A percentile compares a stretch with the other conserved stretches of the same genome.
Evolutionary conservation across 2,797 vertebrate genomes (phyloP).

Genomic region (Cryptoblepharus egeriae): DNA sequence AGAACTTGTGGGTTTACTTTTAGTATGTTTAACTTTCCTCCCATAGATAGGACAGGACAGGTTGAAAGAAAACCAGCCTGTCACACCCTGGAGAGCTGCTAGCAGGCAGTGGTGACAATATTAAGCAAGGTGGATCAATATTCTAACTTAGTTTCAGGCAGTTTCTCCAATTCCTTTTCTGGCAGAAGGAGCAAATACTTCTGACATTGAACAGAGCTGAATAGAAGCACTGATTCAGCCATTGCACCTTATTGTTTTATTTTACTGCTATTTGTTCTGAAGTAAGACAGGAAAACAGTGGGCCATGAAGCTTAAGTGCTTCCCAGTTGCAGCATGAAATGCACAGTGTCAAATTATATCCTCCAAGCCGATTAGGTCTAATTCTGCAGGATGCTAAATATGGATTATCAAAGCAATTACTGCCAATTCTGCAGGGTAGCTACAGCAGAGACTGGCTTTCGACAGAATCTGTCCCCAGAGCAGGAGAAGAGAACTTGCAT

Average conservation of each 20-base stretch:
- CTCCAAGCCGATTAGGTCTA: slow-evolving; percentile 72
- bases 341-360: slow-evolving; percentile 61
- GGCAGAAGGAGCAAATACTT: neutral
- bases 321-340: slow-evolving; percentile 63
- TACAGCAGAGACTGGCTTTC: slow-evolving; percentile 31
- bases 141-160: too few species aligned
- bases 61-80: too few species aligned
- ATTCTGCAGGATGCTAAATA: slow-evolving; percentile 69
- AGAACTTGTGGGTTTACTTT: slow-evolving; percentile 37
- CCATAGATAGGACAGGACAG: slow-evolving; percentile 37
- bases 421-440: slow-evolving; percentile 63
- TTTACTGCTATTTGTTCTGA: slow-evolving; percentile 56
- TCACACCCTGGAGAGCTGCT: too few species aligned
- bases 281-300: slow-evolving; percentile 47
- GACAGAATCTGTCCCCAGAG: neutral
- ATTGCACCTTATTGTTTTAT: slow-evolving; percentile 11
- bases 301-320: slow-evolving; percentile 43
- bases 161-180: neutral
- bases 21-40: slow-evolving; percentile 56
- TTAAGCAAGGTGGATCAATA: too few species aligned
- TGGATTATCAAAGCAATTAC: slow-evolving; percentile 69
- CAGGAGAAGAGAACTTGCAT: neutral
- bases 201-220: neutral
- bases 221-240: neutral
- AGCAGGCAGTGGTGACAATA: too few species aligned